phyloP scores from a whole-genome alignment of 2,113 vertebrate genomes.

The Ptilonorhynchus violaceus region DNA sequence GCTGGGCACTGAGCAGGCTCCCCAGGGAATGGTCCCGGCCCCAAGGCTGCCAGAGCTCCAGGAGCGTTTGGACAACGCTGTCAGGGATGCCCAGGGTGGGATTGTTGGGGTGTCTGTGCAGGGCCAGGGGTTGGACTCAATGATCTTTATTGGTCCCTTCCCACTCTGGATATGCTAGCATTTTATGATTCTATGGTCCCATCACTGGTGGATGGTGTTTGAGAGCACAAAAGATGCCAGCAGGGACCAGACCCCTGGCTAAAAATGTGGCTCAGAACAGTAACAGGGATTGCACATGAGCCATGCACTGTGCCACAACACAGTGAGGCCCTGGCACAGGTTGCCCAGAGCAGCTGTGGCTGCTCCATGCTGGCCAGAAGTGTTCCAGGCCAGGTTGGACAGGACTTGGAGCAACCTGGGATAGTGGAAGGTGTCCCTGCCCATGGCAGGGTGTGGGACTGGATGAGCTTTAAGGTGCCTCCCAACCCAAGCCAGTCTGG shows the following conservation, averaged over 20 bases:
- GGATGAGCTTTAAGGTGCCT: accelerated
- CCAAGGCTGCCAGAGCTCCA: background rate
- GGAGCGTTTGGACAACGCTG: background rate
- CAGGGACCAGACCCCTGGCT: accelerated
- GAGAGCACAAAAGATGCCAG: background rate
- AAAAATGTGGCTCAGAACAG: background rate
- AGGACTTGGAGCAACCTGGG: accelerated
- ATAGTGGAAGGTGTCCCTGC: background rate
- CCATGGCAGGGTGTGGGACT: background rate
- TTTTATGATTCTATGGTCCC: background rate
- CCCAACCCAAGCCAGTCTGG: background rate
- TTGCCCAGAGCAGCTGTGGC: background rate
- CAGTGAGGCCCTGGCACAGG: background rate
- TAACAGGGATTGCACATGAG: accelerated
- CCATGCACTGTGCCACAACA: background rate
- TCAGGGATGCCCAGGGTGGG: background rate
- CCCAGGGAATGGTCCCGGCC: background rate
- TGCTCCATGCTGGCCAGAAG: background rate
- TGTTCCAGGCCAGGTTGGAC: accelerated
- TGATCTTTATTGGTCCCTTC: background rate
- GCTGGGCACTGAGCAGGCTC: background rate
- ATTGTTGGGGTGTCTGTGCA: background rate
- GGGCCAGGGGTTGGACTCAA: accelerated
- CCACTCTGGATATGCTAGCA: background rate
- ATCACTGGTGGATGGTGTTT: accelerated